phyloP scores from a whole-genome alignment of 2,113 vertebrate species.

The Alligator mississippiensis region DNA sequence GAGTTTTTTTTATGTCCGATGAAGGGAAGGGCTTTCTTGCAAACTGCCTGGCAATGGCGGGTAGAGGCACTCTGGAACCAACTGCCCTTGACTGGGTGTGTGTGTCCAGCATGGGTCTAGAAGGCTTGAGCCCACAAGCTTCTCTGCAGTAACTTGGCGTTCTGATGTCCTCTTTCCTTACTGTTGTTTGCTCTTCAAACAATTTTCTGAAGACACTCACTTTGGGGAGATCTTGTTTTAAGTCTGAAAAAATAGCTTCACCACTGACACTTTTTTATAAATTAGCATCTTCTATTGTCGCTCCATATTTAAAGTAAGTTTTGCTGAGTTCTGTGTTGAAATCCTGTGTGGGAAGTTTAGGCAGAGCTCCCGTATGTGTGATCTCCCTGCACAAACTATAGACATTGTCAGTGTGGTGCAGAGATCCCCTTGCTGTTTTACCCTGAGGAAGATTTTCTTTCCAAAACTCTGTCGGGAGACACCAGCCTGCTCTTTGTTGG shows the following conservation, averaged over 20 bases:
- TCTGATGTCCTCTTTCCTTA: neutral
- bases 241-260: slow-evolving; percentile 60
- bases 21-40: neutral
- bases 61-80: neutral
- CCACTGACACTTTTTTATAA: slow-evolving; percentile 43
- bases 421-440: neutral
- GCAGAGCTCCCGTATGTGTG: neutral
- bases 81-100: neutral
- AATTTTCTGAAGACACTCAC: slow-evolving; percentile 55
- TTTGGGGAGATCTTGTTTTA: slow-evolving; percentile 66
- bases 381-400: neutral
- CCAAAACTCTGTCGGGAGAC: neutral
- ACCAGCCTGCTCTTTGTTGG: neutral
- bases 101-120: neutral
- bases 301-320: neutral
- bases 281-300: neutral
- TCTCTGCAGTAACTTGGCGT: neutral
- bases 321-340: neutral
- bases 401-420: neutral
- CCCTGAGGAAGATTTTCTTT: neutral
- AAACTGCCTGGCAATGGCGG: neutral
- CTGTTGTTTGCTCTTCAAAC: slow-evolving; percentile 33
- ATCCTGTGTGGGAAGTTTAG: neutral
- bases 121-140: neutral
- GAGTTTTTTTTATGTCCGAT: neutral